Percentiles rank a stretch among this genome's conserved stretches.
These are phyloP conservation scores for Stenurella melanura DNA, from an alignment of 2,888 invertebrate species.

Conservation along the genomic window DNA sequence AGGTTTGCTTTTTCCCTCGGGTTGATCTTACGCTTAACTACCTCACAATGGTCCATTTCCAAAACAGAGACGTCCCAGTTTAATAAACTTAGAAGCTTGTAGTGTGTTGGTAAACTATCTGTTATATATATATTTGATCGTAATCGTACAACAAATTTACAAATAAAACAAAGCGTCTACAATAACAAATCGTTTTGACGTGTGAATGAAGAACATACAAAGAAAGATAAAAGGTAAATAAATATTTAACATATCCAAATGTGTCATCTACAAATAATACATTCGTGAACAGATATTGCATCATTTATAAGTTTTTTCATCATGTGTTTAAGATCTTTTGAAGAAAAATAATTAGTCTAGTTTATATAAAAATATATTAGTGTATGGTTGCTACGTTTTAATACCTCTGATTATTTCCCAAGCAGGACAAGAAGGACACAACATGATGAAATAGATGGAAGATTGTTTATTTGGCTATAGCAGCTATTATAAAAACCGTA, in stretches of 20 bases:
- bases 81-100: neutral
- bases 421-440: too few species aligned
- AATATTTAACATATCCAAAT: slow-evolving; percentile 17
- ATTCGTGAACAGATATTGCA: neutral
- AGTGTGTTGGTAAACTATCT: neutral
- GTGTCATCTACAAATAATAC: neutral
- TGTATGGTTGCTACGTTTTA: too few species aligned
- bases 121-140: neutral
- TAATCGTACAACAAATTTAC: slow-evolving; percentile 1
- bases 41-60: slow-evolving; percentile 47
- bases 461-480: too few species aligned
- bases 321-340: neutral
- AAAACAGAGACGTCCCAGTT: neutral
- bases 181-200: slow-evolving; percentile 23
- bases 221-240: slow-evolving; percentile 22
- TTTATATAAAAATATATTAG: too few species aligned
- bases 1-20: slow-evolving; percentile 46
- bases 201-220: slow-evolving; percentile 18
- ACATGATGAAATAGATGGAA: too few species aligned
- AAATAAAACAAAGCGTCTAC: slow-evolving; percentile 11
- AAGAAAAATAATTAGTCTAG: too few species aligned
- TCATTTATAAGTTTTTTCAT: neutral
- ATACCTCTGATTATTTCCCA: too few species aligned
- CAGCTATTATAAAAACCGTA: too few species aligned
- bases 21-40: slow-evolving; percentile 34